Base-by-base conservation (phyloP, 2,113 vertebrate genomes). In the Girardinichthys multiradiatus region DNA sequence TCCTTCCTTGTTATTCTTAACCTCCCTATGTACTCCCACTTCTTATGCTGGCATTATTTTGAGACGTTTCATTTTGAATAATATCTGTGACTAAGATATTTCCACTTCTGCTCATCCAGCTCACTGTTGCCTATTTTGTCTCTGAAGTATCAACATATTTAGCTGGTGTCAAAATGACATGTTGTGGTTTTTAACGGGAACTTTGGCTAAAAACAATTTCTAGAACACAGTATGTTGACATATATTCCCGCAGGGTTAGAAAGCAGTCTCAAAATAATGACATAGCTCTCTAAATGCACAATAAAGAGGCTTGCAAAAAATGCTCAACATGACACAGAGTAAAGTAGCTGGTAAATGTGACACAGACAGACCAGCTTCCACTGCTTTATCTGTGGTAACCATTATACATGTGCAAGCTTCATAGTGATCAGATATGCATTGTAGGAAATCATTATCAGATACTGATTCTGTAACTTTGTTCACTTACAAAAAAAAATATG, bases 11-110 rank as follows among this genome's bases (percentile, higher is more conserved):
- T 51, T 77, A 21, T 4, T 45, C 62, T 45, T n/a, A 45, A 19
- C 24, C 21, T 68, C 45, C 2, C 17, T n/a, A 26, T 2, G 1
- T 30, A 61, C 30, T 21, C 28, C 29, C 54, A 5, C 5, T 12
- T 68, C 17, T 64, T 71, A 17, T 72, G 57, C 2, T 39, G 37
- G 9, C 10, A 33, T 48, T 67, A n/a, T 62, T 12, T 69, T 24
- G 39, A 66, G 33, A 14, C 1, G 57, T 67, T 79, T 71, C 9
- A 31, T 57, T 28, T 19, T 30, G 59, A 79, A 69, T 67, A 37
- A 66, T 21, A 33, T 29, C 9, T 4, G 1, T 70, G 45, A 48
- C 29, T 75, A 62, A 62, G 19, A 31, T 42, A 27, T 77, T 37
- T 45, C 19, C 21, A 68, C 37, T 48, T 74, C 19, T 79, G 59